These are phyloP conservation scores for Battus philenor DNA, from an alignment of 1,140 invertebrate species.

Conservation along the genomic window DNA sequence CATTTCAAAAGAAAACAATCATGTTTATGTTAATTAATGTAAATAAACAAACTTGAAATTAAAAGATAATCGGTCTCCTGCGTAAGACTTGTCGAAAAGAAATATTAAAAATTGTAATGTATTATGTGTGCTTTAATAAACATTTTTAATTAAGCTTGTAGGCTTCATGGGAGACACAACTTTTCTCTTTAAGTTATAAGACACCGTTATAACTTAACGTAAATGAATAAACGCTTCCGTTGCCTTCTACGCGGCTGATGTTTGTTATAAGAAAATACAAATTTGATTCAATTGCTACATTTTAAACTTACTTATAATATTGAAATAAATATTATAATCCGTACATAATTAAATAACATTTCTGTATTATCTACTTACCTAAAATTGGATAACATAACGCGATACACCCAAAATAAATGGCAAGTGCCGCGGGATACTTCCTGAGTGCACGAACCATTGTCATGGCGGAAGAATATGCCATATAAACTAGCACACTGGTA, in stretches of 20 bases:
- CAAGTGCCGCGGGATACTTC: constrained; percentile 56
- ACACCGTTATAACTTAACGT: constrained; percentile 9
- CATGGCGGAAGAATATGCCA: constrained; percentile 60
- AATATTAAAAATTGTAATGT: too few relatives aligned
- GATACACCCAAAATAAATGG: constrained; percentile 66
- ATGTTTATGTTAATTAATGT: constrained; percentile 5
- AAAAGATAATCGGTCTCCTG: too few relatives aligned
- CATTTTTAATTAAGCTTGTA: too few relatives aligned
- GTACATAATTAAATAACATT: background rate
- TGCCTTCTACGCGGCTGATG: background rate
- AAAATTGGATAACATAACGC: constrained; percentile 56
- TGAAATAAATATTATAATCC: background rate
- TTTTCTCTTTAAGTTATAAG: background rate
- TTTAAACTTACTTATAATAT: background rate
- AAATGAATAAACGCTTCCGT: constrained; percentile 13
- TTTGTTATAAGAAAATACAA: constrained; percentile 10
- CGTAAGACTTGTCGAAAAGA: too few relatives aligned
- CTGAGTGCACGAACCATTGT: constrained; percentile 57
- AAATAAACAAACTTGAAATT: constrained; percentile 13
- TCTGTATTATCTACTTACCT: constrained; percentile 45
- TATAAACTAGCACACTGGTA: constrained; percentile 45
- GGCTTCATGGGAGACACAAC: background rate
- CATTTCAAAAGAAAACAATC: constrained; percentile 1
- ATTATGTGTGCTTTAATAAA: too few relatives aligned
- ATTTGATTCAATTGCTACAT: background rate